Evolutionary conservation across 2,888 invertebrate genomes (phyloP).

Genomic region (Athalia circularis): DNA sequence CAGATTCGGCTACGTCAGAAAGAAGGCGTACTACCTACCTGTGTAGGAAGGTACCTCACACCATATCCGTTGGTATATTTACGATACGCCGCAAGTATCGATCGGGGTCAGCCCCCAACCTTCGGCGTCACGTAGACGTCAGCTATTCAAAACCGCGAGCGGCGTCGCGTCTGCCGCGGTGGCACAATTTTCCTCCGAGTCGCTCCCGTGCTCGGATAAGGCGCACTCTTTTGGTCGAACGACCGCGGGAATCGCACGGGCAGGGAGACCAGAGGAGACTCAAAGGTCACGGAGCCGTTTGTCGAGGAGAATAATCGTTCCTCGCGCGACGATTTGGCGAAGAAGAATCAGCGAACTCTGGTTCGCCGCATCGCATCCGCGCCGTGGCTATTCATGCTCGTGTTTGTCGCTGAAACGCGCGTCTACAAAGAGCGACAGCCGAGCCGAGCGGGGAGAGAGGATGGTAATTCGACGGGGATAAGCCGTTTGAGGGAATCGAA

Average conservation of each 20-base stretch:
- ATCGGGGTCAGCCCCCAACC: slow-evolving; percentile 36
- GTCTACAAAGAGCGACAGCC: too few relatives aligned
- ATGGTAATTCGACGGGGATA: slow-evolving; percentile 1
- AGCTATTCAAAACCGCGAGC: slow-evolving; percentile 38
- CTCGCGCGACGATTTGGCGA: too few relatives aligned
- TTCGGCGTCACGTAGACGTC: slow-evolving; percentile 44
- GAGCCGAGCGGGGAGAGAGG: too few relatives aligned
- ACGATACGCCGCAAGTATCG: slow-evolving; percentile 43
- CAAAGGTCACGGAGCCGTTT: too few relatives aligned
- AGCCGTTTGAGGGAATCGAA: background rate
- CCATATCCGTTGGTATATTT: slow-evolving; percentile 38
- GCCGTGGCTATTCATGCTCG: too few relatives aligned
- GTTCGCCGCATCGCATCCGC: too few relatives aligned
- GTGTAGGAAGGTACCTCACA: background rate
- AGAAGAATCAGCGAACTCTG: too few relatives aligned
- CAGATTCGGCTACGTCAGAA: too few relatives aligned
- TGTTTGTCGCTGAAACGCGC: too few relatives aligned
- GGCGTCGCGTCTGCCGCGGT: slow-evolving; percentile 8
- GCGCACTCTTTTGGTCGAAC: background rate
- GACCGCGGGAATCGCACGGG: background rate
- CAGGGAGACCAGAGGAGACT: background rate
- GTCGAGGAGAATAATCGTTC: too few relatives aligned
- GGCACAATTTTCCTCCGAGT: slow-evolving; percentile 16
- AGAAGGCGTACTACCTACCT: too few relatives aligned
- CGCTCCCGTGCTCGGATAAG: too few relatives aligned